Evolutionary conservation across 2,888 invertebrate genomes (phyloP), one percentile per base, ranked within the genome.

Genomic region (Mamestra brassicae): DNA sequence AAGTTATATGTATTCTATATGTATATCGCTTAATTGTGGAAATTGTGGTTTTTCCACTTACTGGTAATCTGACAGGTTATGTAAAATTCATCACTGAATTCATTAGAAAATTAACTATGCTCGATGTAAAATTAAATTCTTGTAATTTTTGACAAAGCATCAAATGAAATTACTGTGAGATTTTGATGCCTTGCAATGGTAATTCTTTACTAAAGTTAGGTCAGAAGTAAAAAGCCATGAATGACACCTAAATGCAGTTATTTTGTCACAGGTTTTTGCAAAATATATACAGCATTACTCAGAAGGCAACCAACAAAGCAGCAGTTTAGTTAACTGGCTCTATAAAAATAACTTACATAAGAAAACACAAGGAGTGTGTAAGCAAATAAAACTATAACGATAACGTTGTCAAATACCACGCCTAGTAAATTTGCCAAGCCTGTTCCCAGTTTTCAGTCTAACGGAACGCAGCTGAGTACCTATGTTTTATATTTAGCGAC

Each of bases 41-140:
- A 80, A 63, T 11, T 47, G 47, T 4, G 81, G 50, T 58, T 80
- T 78, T 67, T 11, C 81, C 54, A 15, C 4, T 34, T 34, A 8
- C 13, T 13, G 47, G 47, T 3, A 47, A 47, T 47, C 34, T n/a
- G 11, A 13, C 17, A 47, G 42, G 0, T 11, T 34, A 1, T 4
- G 45, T 34, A 52, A 73, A 45, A 79, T 45, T 47, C 26, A 74
- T 54, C 3, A 62, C 42, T 7, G 7, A 8, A 57, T 52, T 45
- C 50, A 78, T 57, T 57, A 11, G 13, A 61, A 26, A 45, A 45
- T 57, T 45, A 38, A 76, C 42, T 50, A 61, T 15, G n/a, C 6
- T 63, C 13, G 4, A 42, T 17, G 4, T 72, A 55, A 38, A 38
- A 55, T 26, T 76, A 38, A 47, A 10, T 38, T 17, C 4, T 15